These are phyloP conservation scores for Drosophila pseudotakahashii DNA, from an alignment of 2,888 invertebrate genomes.

Conservation along the genomic window DNA sequence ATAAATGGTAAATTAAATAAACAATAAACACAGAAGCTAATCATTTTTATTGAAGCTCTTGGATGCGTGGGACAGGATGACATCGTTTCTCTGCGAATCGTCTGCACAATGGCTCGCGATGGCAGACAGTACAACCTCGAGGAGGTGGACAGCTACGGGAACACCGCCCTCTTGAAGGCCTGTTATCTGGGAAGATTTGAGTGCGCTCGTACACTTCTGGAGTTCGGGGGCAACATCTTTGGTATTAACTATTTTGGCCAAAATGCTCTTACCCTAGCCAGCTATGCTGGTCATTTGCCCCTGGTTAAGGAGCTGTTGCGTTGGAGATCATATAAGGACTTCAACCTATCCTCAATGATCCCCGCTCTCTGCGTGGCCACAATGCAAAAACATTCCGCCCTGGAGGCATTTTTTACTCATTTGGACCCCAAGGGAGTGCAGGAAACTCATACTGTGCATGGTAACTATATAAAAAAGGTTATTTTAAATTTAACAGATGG, in stretches of 20 bases:
- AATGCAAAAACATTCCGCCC: slow-evolving; percentile 64
- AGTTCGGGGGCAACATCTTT: slow-evolving; percentile 70
- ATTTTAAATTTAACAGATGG: neutral
- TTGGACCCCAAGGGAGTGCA: slow-evolving; percentile 54
- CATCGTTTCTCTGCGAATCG: slow-evolving; percentile 60
- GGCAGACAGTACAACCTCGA: slow-evolving; percentile 64
- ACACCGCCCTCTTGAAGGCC: slow-evolving; percentile 82
- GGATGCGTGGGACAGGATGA: slow-evolving; percentile 70
- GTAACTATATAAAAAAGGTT: slow-evolving; percentile 45
- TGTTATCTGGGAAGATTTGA: slow-evolving; percentile 77
- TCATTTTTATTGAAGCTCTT: slow-evolving; percentile 56
- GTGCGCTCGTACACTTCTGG: slow-evolving; percentile 71
- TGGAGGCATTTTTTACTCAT: slow-evolving; percentile 68
- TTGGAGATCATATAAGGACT: slow-evolving; percentile 79
- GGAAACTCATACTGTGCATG: slow-evolving; percentile 72
- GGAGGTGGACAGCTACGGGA: slow-evolving; percentile 80
- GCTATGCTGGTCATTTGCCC: slow-evolving; percentile 70
- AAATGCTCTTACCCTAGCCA: slow-evolving; percentile 82
- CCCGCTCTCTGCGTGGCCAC: slow-evolving; percentile 82
- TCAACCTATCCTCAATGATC: slow-evolving; percentile 81
- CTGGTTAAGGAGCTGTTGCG: slow-evolving; percentile 72
- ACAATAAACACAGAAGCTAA: neutral
- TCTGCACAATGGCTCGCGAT: slow-evolving; percentile 60
- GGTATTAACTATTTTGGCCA: slow-evolving; percentile 83
- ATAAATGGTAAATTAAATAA: slow-evolving; percentile 54